Evolutionary conservation across 1,140 invertebrate genomes (phyloP).

Genomic region (Ceratosolen fusciceps): DNA sequence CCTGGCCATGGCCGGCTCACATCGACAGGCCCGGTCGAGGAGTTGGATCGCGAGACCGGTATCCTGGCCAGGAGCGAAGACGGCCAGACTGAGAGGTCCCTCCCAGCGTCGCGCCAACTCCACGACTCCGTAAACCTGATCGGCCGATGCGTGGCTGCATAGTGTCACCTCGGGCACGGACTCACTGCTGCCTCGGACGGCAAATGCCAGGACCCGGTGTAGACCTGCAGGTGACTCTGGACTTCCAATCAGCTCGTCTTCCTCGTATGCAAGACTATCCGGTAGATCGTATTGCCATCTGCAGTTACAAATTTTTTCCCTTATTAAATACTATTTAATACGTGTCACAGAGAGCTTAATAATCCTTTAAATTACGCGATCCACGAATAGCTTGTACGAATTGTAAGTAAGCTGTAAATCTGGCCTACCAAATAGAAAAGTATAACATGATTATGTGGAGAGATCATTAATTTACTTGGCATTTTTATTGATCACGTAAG

Average conservation of each 20-base stretch:
- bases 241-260: slow-evolving; percentile 65
- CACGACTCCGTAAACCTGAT: slow-evolving; percentile 80
- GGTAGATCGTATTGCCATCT: slow-evolving; percentile 77
- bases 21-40: slow-evolving; percentile 76
- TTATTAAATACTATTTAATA: too few species aligned
- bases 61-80: slow-evolving; percentile 80
- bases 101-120: slow-evolving; percentile 81
- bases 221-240: slow-evolving; percentile 74
- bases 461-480: too few species aligned
- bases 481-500: too few species aligned
- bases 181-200: slow-evolving; percentile 62
- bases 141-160: slow-evolving; percentile 82
- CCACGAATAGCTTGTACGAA: too few species aligned
- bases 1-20: slow-evolving; percentile 77
- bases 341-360: too few species aligned
- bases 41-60: slow-evolving; percentile 75
- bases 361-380: too few species aligned
- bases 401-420: too few species aligned
- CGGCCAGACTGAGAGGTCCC: slow-evolving; percentile 80
- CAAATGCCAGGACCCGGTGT: slow-evolving; percentile 77
- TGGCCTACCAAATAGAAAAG: too few species aligned
- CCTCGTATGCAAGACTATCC: slow-evolving; percentile 69
- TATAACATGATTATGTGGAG: too few species aligned
- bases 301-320: too few species aligned
- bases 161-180: slow-evolving; percentile 72